Evolutionary conservation across 2,797 vertebrate genomes (phyloP).

Genomic region (Enteromius afrohamiltoni): DNA sequence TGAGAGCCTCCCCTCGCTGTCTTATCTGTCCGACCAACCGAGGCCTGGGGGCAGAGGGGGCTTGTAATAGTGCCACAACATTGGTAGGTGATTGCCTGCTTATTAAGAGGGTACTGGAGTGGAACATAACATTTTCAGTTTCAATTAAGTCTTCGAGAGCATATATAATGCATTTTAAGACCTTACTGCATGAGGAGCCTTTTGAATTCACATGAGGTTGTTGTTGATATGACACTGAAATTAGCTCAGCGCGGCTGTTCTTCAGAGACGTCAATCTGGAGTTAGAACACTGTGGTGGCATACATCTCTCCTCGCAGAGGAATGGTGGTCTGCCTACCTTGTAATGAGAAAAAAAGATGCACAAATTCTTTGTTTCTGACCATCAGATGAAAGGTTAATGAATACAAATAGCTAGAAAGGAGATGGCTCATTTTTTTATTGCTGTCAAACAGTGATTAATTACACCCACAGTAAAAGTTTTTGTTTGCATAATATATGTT

Average conservation of each 20-base stretch:
- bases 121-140: slow-evolving; percentile 86
- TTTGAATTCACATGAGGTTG: slow-evolving; percentile 66
- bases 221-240: slow-evolving; percentile 59
- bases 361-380: slow-evolving; percentile 39
- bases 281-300: slow-evolving; percentile 49
- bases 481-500: too few relatives aligned
- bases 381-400: slow-evolving; percentile 27
- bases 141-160: slow-evolving; percentile 80
- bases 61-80: slow-evolving; percentile 75
- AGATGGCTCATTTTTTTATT: background rate
- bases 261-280: slow-evolving; percentile 56
- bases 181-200: slow-evolving; percentile 59
- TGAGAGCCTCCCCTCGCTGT: slow-evolving; percentile 49
- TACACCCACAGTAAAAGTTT: too few relatives aligned
- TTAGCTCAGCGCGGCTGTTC: slow-evolving; percentile 55
- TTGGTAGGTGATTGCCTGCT: slow-evolving; percentile 69
- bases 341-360: slow-evolving; percentile 39
- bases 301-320: slow-evolving; percentile 41
- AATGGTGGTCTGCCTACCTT: slow-evolving; percentile 24
- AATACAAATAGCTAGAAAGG: slow-evolving; percentile 13
- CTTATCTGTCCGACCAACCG: slow-evolving; percentile 60
- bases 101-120: slow-evolving; percentile 75
- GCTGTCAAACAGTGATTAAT: too few relatives aligned
- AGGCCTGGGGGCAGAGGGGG: slow-evolving; percentile 52
- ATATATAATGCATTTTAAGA: slow-evolving; percentile 75